These are phyloP conservation scores for Acipenser transmontanus DNA, from an alignment of 2,797 vertebrate genomes.

Conservation along the genomic window DNA sequence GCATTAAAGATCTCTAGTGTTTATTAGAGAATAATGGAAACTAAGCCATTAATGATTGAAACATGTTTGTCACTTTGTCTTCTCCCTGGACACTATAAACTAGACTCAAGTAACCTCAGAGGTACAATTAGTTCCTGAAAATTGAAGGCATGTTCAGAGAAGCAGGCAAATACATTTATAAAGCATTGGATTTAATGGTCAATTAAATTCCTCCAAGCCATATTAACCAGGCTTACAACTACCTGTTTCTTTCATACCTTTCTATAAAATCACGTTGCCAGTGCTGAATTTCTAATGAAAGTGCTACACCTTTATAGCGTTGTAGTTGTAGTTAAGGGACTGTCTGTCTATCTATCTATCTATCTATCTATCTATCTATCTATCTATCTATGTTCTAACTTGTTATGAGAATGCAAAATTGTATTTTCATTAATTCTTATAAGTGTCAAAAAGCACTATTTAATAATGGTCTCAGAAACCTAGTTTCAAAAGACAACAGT, in stretches of 20 bases:
- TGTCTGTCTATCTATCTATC: background rate
- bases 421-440: too few species aligned
- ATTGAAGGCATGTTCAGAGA: constrained; percentile 22
- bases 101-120: constrained; percentile 35
- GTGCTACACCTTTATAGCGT: background rate
- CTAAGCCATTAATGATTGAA: constrained; percentile 7
- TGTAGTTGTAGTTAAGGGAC: background rate
- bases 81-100: constrained; percentile 22
- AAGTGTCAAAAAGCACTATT: too few species aligned
- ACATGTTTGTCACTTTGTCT: constrained; percentile 14
- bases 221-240: constrained; percentile 17
- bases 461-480: too few species aligned
- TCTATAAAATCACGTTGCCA: too few species aligned
- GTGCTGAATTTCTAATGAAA: constrained; percentile 14
- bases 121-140: constrained; percentile 38
- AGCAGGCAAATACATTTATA: constrained; percentile 16
- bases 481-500: too few species aligned
- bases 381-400: background rate
- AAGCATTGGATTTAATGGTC: constrained; percentile 26
- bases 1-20: background rate
- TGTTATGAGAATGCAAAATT: too few species aligned
- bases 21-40: constrained; percentile 3
- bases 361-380: background rate
- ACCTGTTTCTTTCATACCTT: constrained; percentile 20
- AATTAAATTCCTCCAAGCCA: constrained; percentile 29